Base-by-base conservation (phyloP, 2,113 vertebrate species). In the Erythrocercus mccallii region DNA sequence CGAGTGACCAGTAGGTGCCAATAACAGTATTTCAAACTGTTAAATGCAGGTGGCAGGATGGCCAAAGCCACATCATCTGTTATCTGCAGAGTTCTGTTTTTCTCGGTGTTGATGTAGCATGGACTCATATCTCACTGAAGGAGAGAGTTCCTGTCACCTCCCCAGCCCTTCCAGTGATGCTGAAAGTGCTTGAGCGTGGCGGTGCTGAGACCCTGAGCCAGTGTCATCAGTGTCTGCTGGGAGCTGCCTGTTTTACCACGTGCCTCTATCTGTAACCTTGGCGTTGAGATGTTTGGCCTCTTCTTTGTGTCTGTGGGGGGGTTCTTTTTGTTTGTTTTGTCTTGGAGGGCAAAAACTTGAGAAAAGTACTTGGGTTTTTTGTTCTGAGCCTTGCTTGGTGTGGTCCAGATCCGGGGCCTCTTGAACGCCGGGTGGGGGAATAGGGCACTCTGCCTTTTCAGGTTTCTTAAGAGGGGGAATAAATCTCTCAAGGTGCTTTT, bases 11-110 rank as follows among this genome's bases (percentile, higher is more conserved):
- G 72, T 51, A 90, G 68, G 44, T 96, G 88, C 92, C 91, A 92
- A 92, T 84, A 92, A 71, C 51, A 66, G 44, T 89, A 79, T 79
- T 92, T 94, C 94, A 86, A 30, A 71, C 56, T 71, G 56, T 58
- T 94, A 73, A 86, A 53, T 62, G 40, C 30, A 73, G 51, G 68
- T 86, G 61, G 65, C 73, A 78, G n/a, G 61, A 33, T 92, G 84
- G 85, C 61, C 80, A 81, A 57, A 91, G 78, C 62, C 65, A 57
- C 66, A 33, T 64, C 27, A 10, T 68, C 33, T 73, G 35, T 73
- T 86, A 21, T 6, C 51, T 47, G 25, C 62, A 56, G 78, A 54
- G 53, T 40, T 74, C 16, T 79, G 4, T 58, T 91, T 85, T 79
- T 73, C 62, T 81, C 5, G 2, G 19, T 60, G 61, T 81, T 94